phyloP scores from a whole-genome alignment of 2,113 vertebrate genomes.

The Podarcis raffonei region DNA sequence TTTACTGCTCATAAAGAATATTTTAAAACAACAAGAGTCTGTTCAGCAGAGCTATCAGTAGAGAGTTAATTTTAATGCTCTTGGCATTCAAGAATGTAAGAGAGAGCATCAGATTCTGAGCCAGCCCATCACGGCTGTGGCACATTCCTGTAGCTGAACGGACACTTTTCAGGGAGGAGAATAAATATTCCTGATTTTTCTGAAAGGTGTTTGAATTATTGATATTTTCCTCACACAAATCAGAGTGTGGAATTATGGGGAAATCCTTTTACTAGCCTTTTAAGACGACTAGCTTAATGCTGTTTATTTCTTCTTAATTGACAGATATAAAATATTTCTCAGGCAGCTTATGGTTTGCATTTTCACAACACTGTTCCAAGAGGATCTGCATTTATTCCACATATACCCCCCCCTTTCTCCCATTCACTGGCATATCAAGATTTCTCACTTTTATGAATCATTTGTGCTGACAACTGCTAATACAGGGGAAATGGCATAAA shows the following conservation, averaged over 20 bases:
- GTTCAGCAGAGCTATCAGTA: conserved; percentile 16
- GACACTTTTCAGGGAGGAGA: conserved; percentile 14
- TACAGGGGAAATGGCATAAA: too few relatives aligned
- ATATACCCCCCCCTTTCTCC: not conserved
- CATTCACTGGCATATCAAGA: not conserved
- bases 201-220: conserved; percentile 47
- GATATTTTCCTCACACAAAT: conserved; percentile 36
- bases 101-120: conserved; percentile 11
- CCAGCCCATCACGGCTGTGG: conserved; percentile 30
- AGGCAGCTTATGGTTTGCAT: conserved; percentile 16
- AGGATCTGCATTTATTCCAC: conserved; percentile 25
- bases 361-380: conserved; percentile 1
- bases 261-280: conserved; percentile 25
- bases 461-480: too few relatives aligned
- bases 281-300: not conserved
- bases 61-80: conserved; percentile 15
- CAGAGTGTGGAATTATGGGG: conserved; percentile 4
- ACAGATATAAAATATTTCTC: conserved; percentile 3
- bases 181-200: conserved; percentile 43
- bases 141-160: conserved; percentile 32
- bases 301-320: conserved; percentile 44
- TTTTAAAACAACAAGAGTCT: not conserved
- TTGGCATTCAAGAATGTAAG: conserved; percentile 10
- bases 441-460: conserved; percentile 30
- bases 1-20: conserved; percentile 10